Base-by-base conservation (phyloP, 2,888 invertebrate genomes). In the Nephrotoma flavescens region DNA sequence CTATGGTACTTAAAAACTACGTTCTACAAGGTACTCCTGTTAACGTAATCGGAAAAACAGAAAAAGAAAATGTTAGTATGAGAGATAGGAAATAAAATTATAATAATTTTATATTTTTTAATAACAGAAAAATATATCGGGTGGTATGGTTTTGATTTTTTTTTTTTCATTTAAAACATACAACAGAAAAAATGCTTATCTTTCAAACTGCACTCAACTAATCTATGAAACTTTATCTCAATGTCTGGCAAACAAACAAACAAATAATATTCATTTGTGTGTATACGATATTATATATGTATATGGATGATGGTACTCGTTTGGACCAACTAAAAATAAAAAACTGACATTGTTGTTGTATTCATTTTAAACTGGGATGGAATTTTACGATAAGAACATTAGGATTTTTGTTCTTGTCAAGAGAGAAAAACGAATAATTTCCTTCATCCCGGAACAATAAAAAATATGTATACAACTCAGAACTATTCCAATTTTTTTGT, bases 151-250 rank as follows among this genome's bases (percentile, higher is more conserved):
- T 71, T 52, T 71, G 31, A 71, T 71, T 71, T 71, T 71, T 31
- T 71, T 15, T 57, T 11, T 31, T 71, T 31, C 19, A 71, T 71
- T 31, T 52, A 15, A 19, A 15, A 52, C 71, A 71, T 71, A 71
- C 71, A 71, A 71, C 71, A 71, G 71, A 19, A 71, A 71, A 71
- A 71, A 71, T 71, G 6, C 31, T 89, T 89, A 89, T 89, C 89
- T 89, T 85, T 88, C 87, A 88, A 88, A 88, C 88, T 89, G 89
- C 89, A 89, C 89, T 89, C 89, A 89, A 88, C 89, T 89, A 89
- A 89, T 89, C 89, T 89, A 88, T 87, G 87, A 88, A 88, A 89
- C 89, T 89, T 87, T 89, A 89, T 89, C 89, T 89, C 88, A 71
- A 87, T 88, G 89, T 89, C 89, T 89, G 89, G 89, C 89, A 89